Evolutionary conservation across 2,888 invertebrate genomes (phyloP).

Genomic region (Tinea semifulvella): DNA sequence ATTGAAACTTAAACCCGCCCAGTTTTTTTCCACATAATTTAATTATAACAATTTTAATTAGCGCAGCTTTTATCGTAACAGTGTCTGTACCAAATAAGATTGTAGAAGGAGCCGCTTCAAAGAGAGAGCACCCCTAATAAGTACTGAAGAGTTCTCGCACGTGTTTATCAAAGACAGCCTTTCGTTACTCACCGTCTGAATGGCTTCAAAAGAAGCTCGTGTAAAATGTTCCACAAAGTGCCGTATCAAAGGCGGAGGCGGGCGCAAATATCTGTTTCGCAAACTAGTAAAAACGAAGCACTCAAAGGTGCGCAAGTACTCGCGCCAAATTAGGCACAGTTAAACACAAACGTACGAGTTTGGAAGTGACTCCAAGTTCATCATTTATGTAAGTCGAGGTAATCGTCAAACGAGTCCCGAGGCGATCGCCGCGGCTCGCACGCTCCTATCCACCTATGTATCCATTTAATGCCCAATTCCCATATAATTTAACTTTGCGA

Average conservation of each 20-base stretch:
- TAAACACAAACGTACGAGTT: slow-evolving; percentile 29
- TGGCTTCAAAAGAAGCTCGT: slow-evolving; percentile 68
- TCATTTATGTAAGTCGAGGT: slow-evolving; percentile 49
- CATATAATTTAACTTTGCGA: slow-evolving; percentile 68
- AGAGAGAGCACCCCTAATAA: slow-evolving; percentile 64
- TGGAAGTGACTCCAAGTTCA: slow-evolving; percentile 32
- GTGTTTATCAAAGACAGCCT: slow-evolving; percentile 69
- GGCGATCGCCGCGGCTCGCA: slow-evolving; percentile 26
- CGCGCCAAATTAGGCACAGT: slow-evolving; percentile 65
- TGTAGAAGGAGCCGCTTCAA: slow-evolving; percentile 64
- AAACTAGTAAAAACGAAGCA: slow-evolving; percentile 65
- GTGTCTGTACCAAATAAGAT: slow-evolving; percentile 63
- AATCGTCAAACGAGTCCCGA: slow-evolving; percentile 40
- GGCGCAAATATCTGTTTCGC: slow-evolving; percentile 68
- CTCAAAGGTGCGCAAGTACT: slow-evolving; percentile 54
- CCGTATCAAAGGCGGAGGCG: slow-evolving; percentile 65
- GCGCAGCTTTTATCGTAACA: slow-evolving; percentile 58
- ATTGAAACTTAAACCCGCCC: too few relatives aligned
- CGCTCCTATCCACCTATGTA: slow-evolving; percentile 47
- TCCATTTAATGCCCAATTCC: slow-evolving; percentile 67
- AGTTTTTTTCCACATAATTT: slow-evolving; percentile 58
- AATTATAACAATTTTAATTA: slow-evolving; percentile 66
- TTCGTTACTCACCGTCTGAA: slow-evolving; percentile 68
- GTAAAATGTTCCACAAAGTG: slow-evolving; percentile 67
- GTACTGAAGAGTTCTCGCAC: slow-evolving; percentile 68